These are phyloP conservation scores for Drosophila fuyamai DNA, from an alignment of 1,140 invertebrate species.

Conservation along the genomic window DNA sequence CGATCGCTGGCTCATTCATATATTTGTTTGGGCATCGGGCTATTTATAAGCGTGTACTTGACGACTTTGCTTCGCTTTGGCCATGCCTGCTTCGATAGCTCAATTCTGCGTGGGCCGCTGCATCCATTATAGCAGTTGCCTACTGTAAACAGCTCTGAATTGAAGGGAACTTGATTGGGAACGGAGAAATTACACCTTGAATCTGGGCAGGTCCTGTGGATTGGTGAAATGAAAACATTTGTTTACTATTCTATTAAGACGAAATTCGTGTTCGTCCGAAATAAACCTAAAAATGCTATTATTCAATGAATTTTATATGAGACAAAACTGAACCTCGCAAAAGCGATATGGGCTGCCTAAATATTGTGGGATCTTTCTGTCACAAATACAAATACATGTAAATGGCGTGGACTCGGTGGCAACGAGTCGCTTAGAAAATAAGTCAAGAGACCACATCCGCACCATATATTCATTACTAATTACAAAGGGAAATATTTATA, in stretches of 20 bases:
- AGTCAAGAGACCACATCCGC: too few relatives aligned
- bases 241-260: too few relatives aligned
- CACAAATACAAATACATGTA: too few relatives aligned
- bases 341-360: too few relatives aligned
- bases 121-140: conserved; percentile 13
- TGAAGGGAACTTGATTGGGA: background rate
- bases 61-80: conserved; percentile 41
- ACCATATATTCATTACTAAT: background rate
- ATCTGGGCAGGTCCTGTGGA: background rate
- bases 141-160: background rate
- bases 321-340: too few relatives aligned
- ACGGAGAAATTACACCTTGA: background rate
- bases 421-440: too few relatives aligned
- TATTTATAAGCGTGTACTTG: conserved; percentile 71
- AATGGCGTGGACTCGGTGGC: too few relatives aligned
- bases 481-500: background rate
- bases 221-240: too few relatives aligned
- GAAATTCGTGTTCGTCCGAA: too few relatives aligned
- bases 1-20: conserved; percentile 23
- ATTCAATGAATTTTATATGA: too few relatives aligned
- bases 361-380: too few relatives aligned
- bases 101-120: conserved; percentile 44
- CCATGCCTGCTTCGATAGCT: conserved; percentile 18
- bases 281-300: too few relatives aligned
- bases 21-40: conserved; percentile 49